Evolutionary conservation across 2,888 invertebrate genomes (phyloP).

Genomic region (Dicranocentrus wangi): DNA sequence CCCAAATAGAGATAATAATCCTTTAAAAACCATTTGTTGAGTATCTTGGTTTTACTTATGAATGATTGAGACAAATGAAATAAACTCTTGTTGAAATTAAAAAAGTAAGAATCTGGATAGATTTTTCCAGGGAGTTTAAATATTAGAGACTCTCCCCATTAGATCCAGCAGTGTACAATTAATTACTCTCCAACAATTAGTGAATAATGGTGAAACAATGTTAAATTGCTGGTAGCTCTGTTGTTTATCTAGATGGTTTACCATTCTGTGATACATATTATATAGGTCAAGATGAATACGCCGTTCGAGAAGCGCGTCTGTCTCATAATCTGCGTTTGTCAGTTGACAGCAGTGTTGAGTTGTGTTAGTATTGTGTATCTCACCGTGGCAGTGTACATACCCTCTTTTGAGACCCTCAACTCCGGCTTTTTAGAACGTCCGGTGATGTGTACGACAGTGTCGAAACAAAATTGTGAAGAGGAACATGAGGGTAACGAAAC

Average conservation of each 20-base stretch:
- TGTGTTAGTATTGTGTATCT: slow-evolving; percentile 91
- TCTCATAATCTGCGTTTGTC: slow-evolving; percentile 92
- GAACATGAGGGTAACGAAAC: slow-evolving; percentile 66
- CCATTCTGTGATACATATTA: neutral
- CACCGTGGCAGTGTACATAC: slow-evolving; percentile 93
- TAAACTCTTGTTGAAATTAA: too few relatives aligned
- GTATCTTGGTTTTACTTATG: too few relatives aligned
- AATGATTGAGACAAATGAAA: too few relatives aligned
- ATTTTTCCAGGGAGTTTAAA: too few relatives aligned
- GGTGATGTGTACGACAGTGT: slow-evolving; percentile 91
- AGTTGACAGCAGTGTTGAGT: slow-evolving; percentile 92
- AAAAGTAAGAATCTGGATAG: too few relatives aligned
- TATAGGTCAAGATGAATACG: slow-evolving; percentile 80
- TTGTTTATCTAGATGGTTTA: too few relatives aligned
- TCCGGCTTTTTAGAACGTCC: slow-evolving; percentile 90
- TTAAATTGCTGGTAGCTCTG: too few relatives aligned
- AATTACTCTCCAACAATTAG: too few relatives aligned
- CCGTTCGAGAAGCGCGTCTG: slow-evolving; percentile 92
- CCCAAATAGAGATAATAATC: neutral
- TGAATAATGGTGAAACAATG: too few relatives aligned
- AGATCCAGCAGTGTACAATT: too few relatives aligned
- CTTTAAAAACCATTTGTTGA: too few relatives aligned
- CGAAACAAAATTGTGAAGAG: slow-evolving; percentile 86
- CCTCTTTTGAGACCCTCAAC: slow-evolving; percentile 87
- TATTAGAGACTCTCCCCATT: too few relatives aligned